Evolutionary conservation across 2,113 vertebrate species (phyloP).

Genomic region (Hydrochoerus hydrochaeris): DNA sequence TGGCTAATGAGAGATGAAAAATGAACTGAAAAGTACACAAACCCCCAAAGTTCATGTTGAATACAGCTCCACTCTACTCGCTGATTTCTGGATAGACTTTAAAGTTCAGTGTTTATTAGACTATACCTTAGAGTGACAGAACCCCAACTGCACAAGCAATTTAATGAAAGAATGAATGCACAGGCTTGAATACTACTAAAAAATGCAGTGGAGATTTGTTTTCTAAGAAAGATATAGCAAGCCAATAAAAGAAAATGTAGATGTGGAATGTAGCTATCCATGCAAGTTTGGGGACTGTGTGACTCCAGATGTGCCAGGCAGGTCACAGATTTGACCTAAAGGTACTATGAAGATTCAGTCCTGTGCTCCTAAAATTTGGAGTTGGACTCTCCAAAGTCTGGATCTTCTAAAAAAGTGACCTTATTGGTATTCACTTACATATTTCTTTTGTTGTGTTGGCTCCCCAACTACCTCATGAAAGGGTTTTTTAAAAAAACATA

Average conservation of each 20-base stretch:
- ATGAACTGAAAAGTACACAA: background rate
- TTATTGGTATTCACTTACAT: background rate
- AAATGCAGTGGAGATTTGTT: background rate
- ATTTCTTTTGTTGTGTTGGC: background rate
- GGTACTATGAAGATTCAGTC: background rate
- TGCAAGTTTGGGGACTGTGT: background rate
- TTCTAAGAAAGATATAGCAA: background rate
- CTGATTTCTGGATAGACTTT: background rate
- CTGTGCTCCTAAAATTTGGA: background rate
- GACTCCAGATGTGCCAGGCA: background rate
- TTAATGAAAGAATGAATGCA: background rate
- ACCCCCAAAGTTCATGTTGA: background rate
- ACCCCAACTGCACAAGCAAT: background rate
- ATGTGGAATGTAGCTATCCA: too few species aligned
- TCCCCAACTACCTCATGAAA: background rate
- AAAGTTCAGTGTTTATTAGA: constrained; percentile 26
- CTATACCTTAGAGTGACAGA: background rate
- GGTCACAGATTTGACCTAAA: background rate
- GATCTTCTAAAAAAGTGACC: background rate
- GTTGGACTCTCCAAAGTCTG: background rate
- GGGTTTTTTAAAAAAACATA: background rate
- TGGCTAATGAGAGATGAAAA: background rate
- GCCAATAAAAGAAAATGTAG: constrained; percentile 17
- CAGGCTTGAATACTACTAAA: background rate
- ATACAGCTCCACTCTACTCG: background rate